Percentiles rank a stretch among this genome's conserved stretches.
Evolutionary conservation across 2,113 vertebrate species (phyloP).

Genomic region (Pseudorectes ferrugineus): DNA sequence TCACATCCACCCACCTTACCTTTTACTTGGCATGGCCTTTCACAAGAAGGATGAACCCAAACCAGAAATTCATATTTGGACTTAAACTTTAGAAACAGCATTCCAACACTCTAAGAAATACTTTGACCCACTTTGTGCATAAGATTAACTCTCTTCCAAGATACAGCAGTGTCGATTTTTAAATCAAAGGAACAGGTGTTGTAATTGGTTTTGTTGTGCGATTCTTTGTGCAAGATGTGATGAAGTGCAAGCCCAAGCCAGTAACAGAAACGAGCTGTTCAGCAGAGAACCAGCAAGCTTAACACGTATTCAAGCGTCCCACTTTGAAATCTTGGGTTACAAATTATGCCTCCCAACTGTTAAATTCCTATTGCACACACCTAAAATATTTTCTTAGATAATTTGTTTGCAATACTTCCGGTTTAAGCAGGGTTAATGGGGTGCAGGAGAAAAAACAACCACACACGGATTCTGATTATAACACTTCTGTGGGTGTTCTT

Average conservation of each 20-base stretch:
- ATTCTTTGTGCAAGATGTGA: fast-evolving
- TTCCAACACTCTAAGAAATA: no score
- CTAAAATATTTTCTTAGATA: not conserved
- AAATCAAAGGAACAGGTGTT: not conserved
- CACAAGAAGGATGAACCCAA: not conserved
- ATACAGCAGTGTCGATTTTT: not conserved
- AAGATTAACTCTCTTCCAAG: not conserved
- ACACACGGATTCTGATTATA: fast-evolving
- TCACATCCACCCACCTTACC: not conserved
- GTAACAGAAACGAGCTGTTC: not conserved
- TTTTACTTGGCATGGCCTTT: not conserved
- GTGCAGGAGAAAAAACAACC: not conserved
- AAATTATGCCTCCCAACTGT: not conserved
- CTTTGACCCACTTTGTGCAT: not conserved
- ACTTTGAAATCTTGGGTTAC: not conserved
- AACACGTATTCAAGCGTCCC: fast-evolving
- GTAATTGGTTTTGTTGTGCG: fast-evolving
- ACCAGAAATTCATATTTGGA: not conserved
- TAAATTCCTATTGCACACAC: fast-evolving
- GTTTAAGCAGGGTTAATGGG: not conserved
- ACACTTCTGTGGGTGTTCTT: not conserved
- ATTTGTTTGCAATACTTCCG: not conserved
- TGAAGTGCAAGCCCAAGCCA: not conserved
- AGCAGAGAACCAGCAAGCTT: not conserved
- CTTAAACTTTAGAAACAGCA: not conserved